phyloP scores from a whole-genome alignment of 2,888 invertebrate species.

The Thera britannica region DNA sequence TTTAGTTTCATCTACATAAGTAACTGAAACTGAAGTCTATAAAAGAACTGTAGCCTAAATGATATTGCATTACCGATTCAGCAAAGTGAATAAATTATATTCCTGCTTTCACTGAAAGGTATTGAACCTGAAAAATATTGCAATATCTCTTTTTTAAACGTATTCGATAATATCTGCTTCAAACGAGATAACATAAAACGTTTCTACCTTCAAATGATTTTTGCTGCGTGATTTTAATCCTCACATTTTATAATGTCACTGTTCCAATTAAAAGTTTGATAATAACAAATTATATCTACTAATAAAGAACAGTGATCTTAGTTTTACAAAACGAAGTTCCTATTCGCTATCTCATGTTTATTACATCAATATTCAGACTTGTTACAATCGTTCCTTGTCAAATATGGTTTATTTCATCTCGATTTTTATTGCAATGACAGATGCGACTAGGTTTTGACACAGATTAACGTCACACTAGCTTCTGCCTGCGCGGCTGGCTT shows the following conservation, averaged over 20 bases:
- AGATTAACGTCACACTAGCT: too few species aligned
- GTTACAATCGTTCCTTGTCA: too few species aligned
- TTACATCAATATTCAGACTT: too few species aligned
- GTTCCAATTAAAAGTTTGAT: too few species aligned
- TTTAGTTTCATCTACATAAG: not conserved
- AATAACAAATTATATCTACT: too few species aligned
- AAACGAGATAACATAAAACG: not conserved
- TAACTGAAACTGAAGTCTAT: not conserved
- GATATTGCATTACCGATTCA: slow-evolving; percentile 2
- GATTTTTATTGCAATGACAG: too few species aligned
- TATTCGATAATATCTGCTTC: not conserved
- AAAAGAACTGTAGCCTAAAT: not conserved
- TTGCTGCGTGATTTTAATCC: not conserved
- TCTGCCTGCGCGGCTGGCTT: too few species aligned
- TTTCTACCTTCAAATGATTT: not conserved
- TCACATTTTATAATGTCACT: not conserved
- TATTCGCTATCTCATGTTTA: too few species aligned
- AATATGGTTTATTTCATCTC: too few species aligned
- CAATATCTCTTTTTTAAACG: not conserved
- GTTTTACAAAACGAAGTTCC: too few species aligned
- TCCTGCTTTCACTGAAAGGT: not conserved
- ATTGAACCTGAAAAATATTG: not conserved
- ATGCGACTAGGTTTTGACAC: too few species aligned
- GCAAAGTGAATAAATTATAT: not conserved
- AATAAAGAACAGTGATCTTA: too few species aligned